A percentile compares a stretch with the other conserved stretches of the same genome.
Conservation (phyloP, 2,888 invertebrate genomes). For the Drosophila kambysellisi region DNA sequence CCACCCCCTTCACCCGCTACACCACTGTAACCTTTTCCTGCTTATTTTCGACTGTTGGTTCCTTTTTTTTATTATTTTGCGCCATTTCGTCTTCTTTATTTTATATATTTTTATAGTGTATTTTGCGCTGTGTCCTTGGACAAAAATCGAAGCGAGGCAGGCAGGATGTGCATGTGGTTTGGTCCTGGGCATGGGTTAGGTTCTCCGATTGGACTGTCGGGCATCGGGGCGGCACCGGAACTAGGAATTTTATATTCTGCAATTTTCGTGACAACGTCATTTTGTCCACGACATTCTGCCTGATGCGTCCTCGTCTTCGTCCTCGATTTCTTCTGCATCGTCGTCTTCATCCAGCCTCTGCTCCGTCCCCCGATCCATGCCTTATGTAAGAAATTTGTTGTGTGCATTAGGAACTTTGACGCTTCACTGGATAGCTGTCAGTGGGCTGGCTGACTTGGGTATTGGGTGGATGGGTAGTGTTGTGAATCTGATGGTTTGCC, state of each 20-base stretch:
- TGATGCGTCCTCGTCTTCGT: constrained; percentile 72
- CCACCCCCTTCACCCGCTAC: constrained; percentile 2
- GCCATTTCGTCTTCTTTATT: constrained; percentile 52
- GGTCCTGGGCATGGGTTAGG: constrained; percentile 37
- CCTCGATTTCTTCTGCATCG: constrained; percentile 33
- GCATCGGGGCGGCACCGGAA: constrained; percentile 64
- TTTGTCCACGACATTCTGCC: constrained; percentile 82
- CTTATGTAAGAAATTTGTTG: constrained; percentile 81
- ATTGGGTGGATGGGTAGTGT: constrained; percentile 26
- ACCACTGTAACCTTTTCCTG: constrained; percentile 8
- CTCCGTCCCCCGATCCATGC: neutral
- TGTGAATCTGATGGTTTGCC: constrained; percentile 39
- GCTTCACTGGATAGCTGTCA: constrained; percentile 82
- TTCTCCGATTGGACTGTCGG: constrained; percentile 26
- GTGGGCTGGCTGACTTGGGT: constrained; percentile 50
- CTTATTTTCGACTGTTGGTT: constrained; percentile 39
- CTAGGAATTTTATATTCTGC: constrained; percentile 82
- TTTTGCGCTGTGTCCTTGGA: constrained; percentile 72
- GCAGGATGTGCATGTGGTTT: constrained; percentile 67
- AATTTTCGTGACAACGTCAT: constrained; percentile 83
- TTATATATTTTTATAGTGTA: constrained; percentile 75
- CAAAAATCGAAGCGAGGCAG: constrained; percentile 70
- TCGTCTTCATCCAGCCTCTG: constrained; percentile 55
- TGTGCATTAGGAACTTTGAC: constrained; percentile 84
- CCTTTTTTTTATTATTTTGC: constrained; percentile 51